Evolutionary conservation across 2,113 vertebrate species (phyloP).

Genomic region (Brienomyrus brachyistius): DNA sequence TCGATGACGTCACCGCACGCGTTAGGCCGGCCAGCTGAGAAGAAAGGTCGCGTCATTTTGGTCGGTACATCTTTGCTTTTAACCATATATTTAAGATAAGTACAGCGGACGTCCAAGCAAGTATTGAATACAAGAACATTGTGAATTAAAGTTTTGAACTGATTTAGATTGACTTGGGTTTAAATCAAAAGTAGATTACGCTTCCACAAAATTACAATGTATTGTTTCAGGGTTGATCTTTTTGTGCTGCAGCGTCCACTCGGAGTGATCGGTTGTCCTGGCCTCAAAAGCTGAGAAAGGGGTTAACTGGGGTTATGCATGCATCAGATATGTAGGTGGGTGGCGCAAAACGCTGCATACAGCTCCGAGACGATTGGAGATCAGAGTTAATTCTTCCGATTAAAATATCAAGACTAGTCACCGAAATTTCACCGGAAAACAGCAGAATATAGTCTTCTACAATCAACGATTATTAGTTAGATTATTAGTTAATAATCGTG

Average conservation of each 20-base stretch:
- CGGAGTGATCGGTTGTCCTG: not conserved
- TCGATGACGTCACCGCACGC: not conserved
- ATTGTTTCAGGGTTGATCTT: not conserved
- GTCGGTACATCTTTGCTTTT: not conserved
- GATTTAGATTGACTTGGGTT: not conserved
- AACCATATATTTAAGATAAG: not conserved
- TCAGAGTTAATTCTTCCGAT: not conserved
- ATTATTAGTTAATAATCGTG: not conserved
- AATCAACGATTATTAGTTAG: not conserved
- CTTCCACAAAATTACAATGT: not conserved
- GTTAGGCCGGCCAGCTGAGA: slow-evolving; percentile 24
- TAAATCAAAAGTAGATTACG: not conserved
- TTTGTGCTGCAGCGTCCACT: not conserved
- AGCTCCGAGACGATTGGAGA: not conserved
- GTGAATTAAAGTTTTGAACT: not conserved
- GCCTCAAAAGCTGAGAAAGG: not conserved
- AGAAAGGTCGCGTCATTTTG: not conserved
- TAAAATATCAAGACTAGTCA: not conserved
- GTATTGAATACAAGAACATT: not conserved
- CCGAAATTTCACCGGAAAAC: not conserved
- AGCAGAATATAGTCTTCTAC: not conserved
- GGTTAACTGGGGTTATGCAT: not conserved
- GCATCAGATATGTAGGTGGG: not conserved
- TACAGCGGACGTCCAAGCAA: not conserved
- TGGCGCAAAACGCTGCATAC: not conserved